These are phyloP conservation scores for Sclerurus mexicanus DNA, from an alignment of 2,113 vertebrate genomes.

Conservation along the genomic window DNA sequence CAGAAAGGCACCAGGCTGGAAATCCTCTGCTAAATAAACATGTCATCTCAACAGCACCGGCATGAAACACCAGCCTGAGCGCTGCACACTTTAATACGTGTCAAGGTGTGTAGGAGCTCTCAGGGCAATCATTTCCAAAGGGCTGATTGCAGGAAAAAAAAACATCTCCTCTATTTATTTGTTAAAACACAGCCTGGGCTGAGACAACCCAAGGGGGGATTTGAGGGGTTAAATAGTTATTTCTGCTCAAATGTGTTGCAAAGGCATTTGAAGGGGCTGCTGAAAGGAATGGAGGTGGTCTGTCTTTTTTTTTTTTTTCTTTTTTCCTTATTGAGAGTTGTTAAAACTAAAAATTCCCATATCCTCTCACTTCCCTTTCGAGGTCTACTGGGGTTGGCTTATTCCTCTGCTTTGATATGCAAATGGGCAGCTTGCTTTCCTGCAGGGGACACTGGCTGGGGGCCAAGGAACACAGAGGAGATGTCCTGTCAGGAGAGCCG, in stretches of 20 bases:
- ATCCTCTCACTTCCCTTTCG: slow-evolving; percentile 69
- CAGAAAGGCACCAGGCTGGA: background rate
- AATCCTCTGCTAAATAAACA: background rate
- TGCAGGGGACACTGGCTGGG: slow-evolving; percentile 71
- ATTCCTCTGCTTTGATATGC: slow-evolving; percentile 82
- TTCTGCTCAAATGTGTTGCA: slow-evolving; percentile 2
- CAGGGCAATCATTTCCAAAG: background rate
- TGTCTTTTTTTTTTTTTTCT: background rate
- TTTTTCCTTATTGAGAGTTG: slow-evolving; percentile 31
- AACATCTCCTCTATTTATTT: background rate
- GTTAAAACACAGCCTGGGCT: background rate
- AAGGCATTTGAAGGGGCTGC: background rate
- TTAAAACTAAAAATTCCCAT: slow-evolving; percentile 67
- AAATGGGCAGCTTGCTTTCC: slow-evolving; percentile 81
- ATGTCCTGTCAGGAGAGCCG: slow-evolving; percentile 72
- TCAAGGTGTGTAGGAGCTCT: background rate
- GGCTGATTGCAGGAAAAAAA: background rate
- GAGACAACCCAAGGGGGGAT: background rate
- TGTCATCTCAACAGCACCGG: background rate
- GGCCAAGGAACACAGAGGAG: slow-evolving; percentile 77
- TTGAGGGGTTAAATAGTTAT: slow-evolving; percentile 28
- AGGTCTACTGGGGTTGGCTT: slow-evolving; percentile 72
- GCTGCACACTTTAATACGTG: background rate
- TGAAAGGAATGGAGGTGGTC: slow-evolving; percentile 7
- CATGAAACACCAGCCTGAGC: background rate